phyloP scores from a whole-genome alignment of 2,113 vertebrate species.

The Oceanodroma tethys region DNA sequence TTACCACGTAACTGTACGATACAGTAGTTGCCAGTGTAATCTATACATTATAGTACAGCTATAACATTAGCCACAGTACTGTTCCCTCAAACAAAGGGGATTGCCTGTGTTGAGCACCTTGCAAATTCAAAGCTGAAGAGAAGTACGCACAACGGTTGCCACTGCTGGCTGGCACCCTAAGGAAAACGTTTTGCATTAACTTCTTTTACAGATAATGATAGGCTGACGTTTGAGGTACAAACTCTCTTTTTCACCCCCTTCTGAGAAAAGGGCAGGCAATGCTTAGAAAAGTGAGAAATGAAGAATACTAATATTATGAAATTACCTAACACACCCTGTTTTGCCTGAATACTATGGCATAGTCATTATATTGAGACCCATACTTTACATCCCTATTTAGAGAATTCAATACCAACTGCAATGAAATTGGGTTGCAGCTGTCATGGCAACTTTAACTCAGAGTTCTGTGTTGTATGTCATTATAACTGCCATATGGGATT shows the following conservation, averaged over 20 bases:
- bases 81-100: rapidly evolving
- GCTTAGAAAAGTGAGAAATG: background rate
- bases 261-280: background rate
- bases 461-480: background rate
- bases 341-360: background rate
- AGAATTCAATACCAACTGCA: background rate
- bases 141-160: background rate
- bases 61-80: background rate
- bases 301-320: background rate
- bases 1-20: rapidly evolving
- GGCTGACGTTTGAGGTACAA: background rate
- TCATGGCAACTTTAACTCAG: background rate
- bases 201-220: background rate
- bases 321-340: background rate
- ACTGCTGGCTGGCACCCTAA: background rate
- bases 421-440: background rate
- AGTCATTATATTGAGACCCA: background rate
- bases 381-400: background rate
- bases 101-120: background rate
- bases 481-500: background rate
- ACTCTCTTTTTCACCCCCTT: background rate
- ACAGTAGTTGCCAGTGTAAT: background rate
- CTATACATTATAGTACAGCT: background rate
- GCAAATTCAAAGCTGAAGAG: background rate
- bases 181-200: background rate